Percentiles rank a stretch among this genome's conserved stretches.
Conservation (phyloP, 2,113 vertebrate species). For the Calyptommatus sinebrachiatus region DNA sequence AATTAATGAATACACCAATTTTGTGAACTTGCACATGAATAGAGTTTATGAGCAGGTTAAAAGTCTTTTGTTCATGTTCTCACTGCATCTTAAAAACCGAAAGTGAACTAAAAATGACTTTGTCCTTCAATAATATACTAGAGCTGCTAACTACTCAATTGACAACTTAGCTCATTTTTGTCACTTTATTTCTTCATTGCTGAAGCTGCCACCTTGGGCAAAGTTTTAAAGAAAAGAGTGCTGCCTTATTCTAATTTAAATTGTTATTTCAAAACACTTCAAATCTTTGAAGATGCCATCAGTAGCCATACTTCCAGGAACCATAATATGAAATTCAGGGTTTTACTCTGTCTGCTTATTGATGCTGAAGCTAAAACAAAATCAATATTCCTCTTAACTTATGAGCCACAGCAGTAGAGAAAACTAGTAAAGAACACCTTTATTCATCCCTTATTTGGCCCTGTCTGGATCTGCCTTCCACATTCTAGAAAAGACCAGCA, state of each 20-base stretch:
- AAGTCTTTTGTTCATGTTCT: constrained; percentile 11
- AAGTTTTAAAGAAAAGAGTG: neutral
- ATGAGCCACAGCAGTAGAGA: too few species aligned
- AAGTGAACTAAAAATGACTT: neutral
- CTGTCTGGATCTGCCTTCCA: too few species aligned
- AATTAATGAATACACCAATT: constrained; percentile 28
- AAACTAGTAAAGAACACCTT: too few species aligned
- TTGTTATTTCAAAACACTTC: neutral
- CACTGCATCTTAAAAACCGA: constrained; percentile 6
- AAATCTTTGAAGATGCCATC: neutral
- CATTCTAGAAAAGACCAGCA: too few species aligned
- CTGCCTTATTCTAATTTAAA: neutral
- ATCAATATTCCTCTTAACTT: too few species aligned
- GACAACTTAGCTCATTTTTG: constrained; percentile 1
- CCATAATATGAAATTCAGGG: neutral
- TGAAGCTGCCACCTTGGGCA: rapidly evolving
- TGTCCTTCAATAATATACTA: neutral
- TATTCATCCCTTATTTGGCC: too few species aligned
- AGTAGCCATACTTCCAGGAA: neutral
- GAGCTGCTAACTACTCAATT: neutral
- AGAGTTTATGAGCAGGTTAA: constrained; percentile 9
- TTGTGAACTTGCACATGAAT: neutral
- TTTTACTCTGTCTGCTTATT: too few species aligned
- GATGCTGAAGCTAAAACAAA: too few species aligned
- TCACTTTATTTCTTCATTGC: neutral